phyloP scores from a whole-genome alignment of 2,113 vertebrate genomes.

The Onychostruthus taczanowskii region DNA sequence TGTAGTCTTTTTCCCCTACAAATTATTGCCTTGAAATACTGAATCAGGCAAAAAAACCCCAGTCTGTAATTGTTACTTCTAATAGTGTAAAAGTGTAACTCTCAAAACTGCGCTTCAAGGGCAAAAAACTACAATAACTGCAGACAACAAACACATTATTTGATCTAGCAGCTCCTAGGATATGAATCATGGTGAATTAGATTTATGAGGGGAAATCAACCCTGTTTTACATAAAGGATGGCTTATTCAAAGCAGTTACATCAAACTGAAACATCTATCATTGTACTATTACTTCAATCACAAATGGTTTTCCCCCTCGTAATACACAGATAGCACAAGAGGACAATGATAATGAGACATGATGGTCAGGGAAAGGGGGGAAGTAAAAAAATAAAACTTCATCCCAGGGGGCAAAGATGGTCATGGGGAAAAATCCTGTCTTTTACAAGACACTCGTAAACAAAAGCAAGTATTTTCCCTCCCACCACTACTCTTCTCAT shows the following conservation, averaged over 20 bases:
- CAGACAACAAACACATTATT: neutral
- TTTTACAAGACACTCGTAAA: neutral
- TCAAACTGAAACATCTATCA: neutral
- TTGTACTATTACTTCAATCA: neutral
- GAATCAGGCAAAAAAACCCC: neutral
- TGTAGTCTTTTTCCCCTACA: fast-evolving
- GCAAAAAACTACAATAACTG: neutral
- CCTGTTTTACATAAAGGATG: neutral
- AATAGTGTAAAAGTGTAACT: neutral
- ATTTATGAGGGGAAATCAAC: neutral
- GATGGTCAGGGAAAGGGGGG: neutral
- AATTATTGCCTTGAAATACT: neutral
- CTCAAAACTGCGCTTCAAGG: neutral
- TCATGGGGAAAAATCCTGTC: fast-evolving
- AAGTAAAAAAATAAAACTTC: neutral
- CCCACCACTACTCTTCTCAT: neutral
- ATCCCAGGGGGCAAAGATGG: too few relatives aligned
- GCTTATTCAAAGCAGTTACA: neutral
- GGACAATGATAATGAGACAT: neutral
- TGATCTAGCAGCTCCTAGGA: neutral
- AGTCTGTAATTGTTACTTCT: neutral
- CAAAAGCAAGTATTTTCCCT: neutral
- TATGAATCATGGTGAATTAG: neutral
- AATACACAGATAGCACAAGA: neutral
- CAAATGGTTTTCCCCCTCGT: neutral